Evolutionary conservation across 2,113 vertebrate species (phyloP).

Genomic region (Silurus glanis): DNA sequence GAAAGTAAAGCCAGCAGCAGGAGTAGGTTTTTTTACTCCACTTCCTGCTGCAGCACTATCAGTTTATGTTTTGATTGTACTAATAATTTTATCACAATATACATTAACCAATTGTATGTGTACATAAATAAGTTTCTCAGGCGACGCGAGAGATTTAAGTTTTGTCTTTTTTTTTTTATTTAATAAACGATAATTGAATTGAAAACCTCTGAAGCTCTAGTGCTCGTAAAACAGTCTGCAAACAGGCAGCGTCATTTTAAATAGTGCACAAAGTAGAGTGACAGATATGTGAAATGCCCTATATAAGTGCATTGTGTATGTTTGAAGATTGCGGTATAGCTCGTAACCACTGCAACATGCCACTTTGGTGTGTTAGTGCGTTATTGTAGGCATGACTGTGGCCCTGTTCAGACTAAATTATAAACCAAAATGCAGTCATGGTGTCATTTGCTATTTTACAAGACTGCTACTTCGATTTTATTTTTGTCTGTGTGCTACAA

Average conservation of each 20-base stretch:
- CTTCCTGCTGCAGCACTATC: conserved; percentile 35
- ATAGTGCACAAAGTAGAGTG: not conserved
- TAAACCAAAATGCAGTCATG: not conserved
- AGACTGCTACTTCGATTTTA: not conserved
- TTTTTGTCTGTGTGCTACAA: not conserved
- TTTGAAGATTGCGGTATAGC: not conserved
- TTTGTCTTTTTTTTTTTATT: not conserved
- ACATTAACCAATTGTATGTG: not conserved
- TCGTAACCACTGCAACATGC: not conserved
- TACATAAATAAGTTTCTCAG: not conserved
- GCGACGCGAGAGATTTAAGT: not conserved
- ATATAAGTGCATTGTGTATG: not conserved
- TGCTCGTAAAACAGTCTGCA: not conserved
- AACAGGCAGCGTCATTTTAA: not conserved
- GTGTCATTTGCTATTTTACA: not conserved
- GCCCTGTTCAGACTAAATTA: not conserved
- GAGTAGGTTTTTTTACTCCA: conserved; percentile 32
- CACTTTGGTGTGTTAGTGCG: not conserved
- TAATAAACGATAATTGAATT: not conserved
- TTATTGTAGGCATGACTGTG: not conserved
- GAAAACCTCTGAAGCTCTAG: not conserved
- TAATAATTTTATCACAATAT: not conserved
- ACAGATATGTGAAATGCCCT: not conserved
- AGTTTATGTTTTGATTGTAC: not conserved
- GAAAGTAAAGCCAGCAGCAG: conserved; percentile 37